Evolutionary conservation across 2,888 invertebrate genomes (phyloP).

Genomic region (Neoitamus cyanurus): DNA sequence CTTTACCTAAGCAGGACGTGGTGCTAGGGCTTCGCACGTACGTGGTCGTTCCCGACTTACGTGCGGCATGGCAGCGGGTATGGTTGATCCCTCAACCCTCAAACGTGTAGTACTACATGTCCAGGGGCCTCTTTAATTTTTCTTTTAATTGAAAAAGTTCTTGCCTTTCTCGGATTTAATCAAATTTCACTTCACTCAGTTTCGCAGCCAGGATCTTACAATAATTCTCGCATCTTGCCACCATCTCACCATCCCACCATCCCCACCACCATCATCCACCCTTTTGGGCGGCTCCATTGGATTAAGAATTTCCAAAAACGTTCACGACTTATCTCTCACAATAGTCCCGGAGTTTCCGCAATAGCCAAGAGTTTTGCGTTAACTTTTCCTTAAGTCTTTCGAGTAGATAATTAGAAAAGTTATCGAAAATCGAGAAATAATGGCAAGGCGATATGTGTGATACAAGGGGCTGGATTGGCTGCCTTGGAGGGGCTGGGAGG

Average conservation of each 20-base stretch:
- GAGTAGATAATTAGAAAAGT: conserved; percentile 37
- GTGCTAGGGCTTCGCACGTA: neutral
- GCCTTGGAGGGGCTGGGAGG: neutral
- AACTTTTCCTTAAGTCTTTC: conserved; percentile 29
- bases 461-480: neutral
- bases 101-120: conserved; percentile 13
- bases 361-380: conserved; percentile 12
- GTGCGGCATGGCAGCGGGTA: neutral
- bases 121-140: conserved; percentile 12
- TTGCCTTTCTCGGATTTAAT: conserved; percentile 35
- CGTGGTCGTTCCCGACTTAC: neutral
- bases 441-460: conserved; percentile 9
- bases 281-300: neutral
- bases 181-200: conserved; percentile 22
- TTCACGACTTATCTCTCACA: conserved; percentile 28
- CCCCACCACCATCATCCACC: neutral
- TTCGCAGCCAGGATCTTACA: neutral
- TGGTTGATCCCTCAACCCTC: neutral
- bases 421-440: conserved; percentile 32
- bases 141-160: conserved; percentile 38
- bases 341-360: neutral
- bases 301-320: conserved; percentile 33
- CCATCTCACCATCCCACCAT: neutral
- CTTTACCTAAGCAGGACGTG: conserved; percentile 8
- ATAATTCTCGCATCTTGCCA: conserved; percentile 6